These are phyloP conservation scores for Reinhardtius hippoglossoides DNA, from an alignment of 2,113 vertebrate species.

Conservation along the genomic window DNA sequence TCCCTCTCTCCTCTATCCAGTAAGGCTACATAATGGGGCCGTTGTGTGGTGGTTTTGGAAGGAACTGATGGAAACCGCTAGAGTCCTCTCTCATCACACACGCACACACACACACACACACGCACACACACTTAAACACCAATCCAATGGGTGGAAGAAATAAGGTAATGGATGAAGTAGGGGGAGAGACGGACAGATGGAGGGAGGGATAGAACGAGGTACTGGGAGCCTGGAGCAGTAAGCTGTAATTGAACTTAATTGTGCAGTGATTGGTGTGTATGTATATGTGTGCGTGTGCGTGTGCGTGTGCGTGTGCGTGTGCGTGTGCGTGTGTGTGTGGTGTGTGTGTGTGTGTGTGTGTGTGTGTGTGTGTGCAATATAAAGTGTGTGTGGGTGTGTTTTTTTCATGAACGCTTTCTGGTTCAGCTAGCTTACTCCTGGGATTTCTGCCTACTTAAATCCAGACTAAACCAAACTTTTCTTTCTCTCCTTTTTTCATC, in stretches of 20 bases:
- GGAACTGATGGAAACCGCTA: slow-evolving; percentile 79
- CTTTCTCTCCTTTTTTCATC: slow-evolving; percentile 25
- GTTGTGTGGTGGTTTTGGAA: slow-evolving; percentile 82
- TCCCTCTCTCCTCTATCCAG: slow-evolving; percentile 46
- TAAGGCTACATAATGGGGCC: slow-evolving; percentile 77
- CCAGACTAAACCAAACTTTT: slow-evolving; percentile 64
- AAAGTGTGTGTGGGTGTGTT: slow-evolving; percentile 8
- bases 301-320: neutral
- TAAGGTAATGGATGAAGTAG: slow-evolving; percentile 72
- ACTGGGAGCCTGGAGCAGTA: slow-evolving; percentile 67
- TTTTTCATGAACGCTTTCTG: slow-evolving; percentile 29
- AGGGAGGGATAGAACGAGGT: slow-evolving; percentile 46
- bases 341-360: neutral
- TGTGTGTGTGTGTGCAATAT: neutral
- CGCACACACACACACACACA: slow-evolving; percentile 34
- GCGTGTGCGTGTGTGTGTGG: neutral
- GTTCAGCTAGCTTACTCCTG: slow-evolving; percentile 32
- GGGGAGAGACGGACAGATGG: slow-evolving; percentile 50
- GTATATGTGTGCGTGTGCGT: slow-evolving; percentile 23
- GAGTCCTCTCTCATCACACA: slow-evolving; percentile 56
- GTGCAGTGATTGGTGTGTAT: slow-evolving; percentile 59
- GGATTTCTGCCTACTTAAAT: slow-evolving; percentile 67
- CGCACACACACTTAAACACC: slow-evolving; percentile 32
- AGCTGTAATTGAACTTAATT: slow-evolving; percentile 79
- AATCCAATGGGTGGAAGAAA: slow-evolving; percentile 69